Evolutionary conservation across 2,888 invertebrate genomes (phyloP).

Genomic region (Rhamnusium bicolor): DNA sequence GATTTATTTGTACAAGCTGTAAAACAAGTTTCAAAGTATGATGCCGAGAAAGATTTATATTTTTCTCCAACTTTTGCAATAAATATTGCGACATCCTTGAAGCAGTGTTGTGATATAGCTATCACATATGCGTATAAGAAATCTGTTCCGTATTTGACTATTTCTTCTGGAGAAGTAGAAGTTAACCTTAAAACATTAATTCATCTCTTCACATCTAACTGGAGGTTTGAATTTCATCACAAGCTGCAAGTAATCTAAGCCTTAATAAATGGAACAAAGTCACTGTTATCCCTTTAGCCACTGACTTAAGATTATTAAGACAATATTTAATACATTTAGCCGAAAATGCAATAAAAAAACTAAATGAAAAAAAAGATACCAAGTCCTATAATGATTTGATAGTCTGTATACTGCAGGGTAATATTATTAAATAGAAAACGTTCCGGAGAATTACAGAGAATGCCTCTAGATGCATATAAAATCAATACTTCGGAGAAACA

Average conservation of each 20-base stretch:
- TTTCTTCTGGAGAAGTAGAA: constrained; percentile 38
- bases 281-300: constrained; percentile 36
- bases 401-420: constrained; percentile 51
- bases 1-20: background rate
- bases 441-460: constrained; percentile 53
- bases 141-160: background rate
- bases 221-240: constrained; percentile 43
- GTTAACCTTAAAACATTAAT: constrained; percentile 47
- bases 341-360: constrained; percentile 3
- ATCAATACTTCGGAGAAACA: too few relatives aligned
- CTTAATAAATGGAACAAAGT: constrained; percentile 51
- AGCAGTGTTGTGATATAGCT: background rate
- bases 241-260: constrained; percentile 42
- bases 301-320: constrained; percentile 31
- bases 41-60: background rate
- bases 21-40: background rate
- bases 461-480: constrained; percentile 30
- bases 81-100: background rate
- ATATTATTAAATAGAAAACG: constrained; percentile 55
- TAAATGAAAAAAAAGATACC: constrained; percentile 20
- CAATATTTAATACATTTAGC: constrained; percentile 16
- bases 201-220: constrained; percentile 41
- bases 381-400: constrained; percentile 42
- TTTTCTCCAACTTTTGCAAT: background rate
- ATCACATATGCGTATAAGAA: background rate